A percentile compares a stretch with the other conserved stretches of the same genome.
Conservation (phyloP, 2,113 vertebrate species). For the Varanus salvator region DNA sequence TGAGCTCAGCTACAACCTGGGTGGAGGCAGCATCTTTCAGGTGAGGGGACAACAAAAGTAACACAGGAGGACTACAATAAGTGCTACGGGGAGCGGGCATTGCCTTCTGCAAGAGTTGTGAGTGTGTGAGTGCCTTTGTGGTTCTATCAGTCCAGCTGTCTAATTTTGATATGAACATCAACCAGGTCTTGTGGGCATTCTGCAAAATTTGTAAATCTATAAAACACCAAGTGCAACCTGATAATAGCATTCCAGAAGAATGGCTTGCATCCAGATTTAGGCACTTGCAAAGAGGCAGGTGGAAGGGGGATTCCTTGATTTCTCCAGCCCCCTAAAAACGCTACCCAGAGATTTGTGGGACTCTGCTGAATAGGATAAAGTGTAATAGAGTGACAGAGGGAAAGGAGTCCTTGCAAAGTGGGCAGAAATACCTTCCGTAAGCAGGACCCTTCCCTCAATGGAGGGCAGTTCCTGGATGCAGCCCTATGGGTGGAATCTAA, state of each 20-base stretch:
- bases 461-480: too few species aligned
- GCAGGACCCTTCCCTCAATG: too few species aligned
- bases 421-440: too few species aligned
- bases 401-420: too few species aligned
- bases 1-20: slow-evolving; percentile 78
- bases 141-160: background rate
- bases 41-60: slow-evolving; percentile 45
- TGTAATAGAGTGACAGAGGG: too few species aligned
- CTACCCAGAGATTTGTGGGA: background rate
- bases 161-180: background rate
- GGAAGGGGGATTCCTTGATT: background rate
- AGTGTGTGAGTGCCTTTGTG: too few species aligned
- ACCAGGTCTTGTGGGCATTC: background rate
- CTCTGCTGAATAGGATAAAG: too few species aligned
- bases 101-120: background rate
- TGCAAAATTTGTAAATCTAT: background rate
- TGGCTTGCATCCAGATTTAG: background rate
- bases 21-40: slow-evolving; percentile 63
- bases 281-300: background rate
- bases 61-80: background rate
- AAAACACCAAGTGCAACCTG: background rate
- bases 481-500: too few species aligned
- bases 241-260: background rate
- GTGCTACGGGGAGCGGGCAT: too few species aligned
- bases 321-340: too few species aligned